Base-by-base conservation (phyloP, 2,797 vertebrate genomes). In the Prionace glauca region DNA sequence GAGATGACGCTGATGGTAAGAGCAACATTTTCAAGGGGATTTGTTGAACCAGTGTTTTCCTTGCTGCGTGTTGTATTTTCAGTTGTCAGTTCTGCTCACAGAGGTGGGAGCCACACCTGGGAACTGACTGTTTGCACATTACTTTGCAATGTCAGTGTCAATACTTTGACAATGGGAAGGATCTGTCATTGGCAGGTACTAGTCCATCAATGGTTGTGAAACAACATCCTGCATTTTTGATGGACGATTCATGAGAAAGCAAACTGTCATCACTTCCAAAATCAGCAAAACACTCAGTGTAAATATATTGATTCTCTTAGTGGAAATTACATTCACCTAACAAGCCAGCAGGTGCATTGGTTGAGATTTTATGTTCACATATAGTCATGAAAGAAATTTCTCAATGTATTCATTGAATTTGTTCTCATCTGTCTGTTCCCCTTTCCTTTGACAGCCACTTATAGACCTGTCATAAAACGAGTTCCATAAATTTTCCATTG, bases 121-220 rank as follows among this genome's bases (percentile, higher is more conserved):
- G 41, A 98, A 18, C 67, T 69, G 97, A 95, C 98, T 98, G 67
- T 97, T 97, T 0, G 98, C 97, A 0, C 98, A 97, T 96, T 97
- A 97, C n/a, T 97, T 98, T 96, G 98, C 97, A 79, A 97, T 97
- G 96, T 98, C 97, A 0, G 97, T 97, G 90, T 98, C 97, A 11
- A 98, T 97, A 0, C 97, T 98, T 96, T 98, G 97, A 60, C 97
- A 98, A 69, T 97, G 96, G 45, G 97, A 97, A 1, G 97, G 97
- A 96, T 98, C 97, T 0, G 97, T 97, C 98, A 98, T 97, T 0
- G 97, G 98, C 96, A 98, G 96, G 62, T 97, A 98, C 96, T 98
- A 97, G 71, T 97, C 97, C 7, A 98, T 96, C 4, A 98, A 96
- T 50, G 97, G 97, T 94, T 98, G 97, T n/a, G 97, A 98, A 95